A percentile compares a stretch with the other conserved stretches of the same genome.
Evolutionary conservation across 2,797 vertebrate species (phyloP).

Genomic region (Enteromius fasciolatus): DNA sequence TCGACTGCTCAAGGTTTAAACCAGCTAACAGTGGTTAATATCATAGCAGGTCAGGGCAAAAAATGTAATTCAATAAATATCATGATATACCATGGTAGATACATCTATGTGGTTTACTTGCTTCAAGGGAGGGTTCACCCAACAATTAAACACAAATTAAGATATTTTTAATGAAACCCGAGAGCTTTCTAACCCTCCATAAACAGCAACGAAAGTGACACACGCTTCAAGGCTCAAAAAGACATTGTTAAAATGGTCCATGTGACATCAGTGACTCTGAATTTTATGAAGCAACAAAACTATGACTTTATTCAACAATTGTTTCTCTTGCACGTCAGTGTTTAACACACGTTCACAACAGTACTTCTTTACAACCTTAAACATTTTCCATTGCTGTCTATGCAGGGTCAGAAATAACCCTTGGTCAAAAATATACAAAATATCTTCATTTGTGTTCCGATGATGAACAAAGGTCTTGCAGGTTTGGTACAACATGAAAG

Average conservation of each 20-base stretch:
- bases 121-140: not conserved
- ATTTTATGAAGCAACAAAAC: not conserved
- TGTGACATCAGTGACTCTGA: not conserved
- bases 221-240: not conserved
- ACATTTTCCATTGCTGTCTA: not conserved
- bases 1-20: not conserved
- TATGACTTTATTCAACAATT: not conserved
- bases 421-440: not conserved
- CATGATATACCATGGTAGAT: not conserved
- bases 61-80: not conserved
- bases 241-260: not conserved
- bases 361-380: not conserved
- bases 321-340: not conserved
- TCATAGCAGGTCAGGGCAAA: not conserved
- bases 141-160: not conserved
- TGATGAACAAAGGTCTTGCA: not conserved
- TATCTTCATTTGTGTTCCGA: not conserved
- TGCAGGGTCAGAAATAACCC: too few species aligned
- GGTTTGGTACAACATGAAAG: not conserved
- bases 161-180: not conserved
- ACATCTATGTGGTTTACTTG: not conserved
- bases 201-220: not conserved
- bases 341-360: not conserved
- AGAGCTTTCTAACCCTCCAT: not conserved
- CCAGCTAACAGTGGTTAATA: not conserved